These are phyloP conservation scores for Macrobrachium rosenbergii DNA, from an alignment of 1,140 invertebrate genomes.

Conservation along the genomic window DNA sequence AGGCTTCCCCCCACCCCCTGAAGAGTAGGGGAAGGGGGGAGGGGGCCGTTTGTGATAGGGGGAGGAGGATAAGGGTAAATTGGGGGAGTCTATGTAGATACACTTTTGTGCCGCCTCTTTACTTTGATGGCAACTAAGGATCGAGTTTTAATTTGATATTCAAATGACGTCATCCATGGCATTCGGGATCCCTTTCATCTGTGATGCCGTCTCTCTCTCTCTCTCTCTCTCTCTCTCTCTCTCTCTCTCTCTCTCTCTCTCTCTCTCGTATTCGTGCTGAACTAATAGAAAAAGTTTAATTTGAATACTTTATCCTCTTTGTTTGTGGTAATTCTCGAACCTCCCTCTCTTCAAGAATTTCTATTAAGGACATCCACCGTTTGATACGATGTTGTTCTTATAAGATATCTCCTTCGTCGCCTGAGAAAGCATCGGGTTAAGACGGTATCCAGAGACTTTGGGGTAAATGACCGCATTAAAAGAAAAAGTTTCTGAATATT, in stretches of 20 bases:
- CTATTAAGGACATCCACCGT: slow-evolving; percentile 24
- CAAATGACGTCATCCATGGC: slow-evolving; percentile 36
- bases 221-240: not conserved
- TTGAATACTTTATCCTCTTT: slow-evolving; percentile 54
- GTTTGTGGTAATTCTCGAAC: slow-evolving; percentile 27
- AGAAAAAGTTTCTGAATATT: too few species aligned
- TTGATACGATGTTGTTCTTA: slow-evolving; percentile 26
- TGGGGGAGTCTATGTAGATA: not conserved
- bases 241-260: not conserved
- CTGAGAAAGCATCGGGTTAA: not conserved
- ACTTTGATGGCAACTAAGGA: slow-evolving; percentile 46
- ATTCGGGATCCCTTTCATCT: not conserved
- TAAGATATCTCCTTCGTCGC: not conserved
- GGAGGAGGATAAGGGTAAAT: not conserved
- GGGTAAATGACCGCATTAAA: too few species aligned
- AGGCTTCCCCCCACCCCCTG: too few species aligned
- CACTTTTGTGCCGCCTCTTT: slow-evolving; percentile 1
- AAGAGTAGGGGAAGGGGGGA: not conserved
- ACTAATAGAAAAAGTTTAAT: slow-evolving; percentile 60
- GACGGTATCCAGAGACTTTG: not conserved
- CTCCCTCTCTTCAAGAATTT: slow-evolving; percentile 1
- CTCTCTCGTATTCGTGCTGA: not conserved
- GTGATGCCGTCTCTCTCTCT: not conserved
- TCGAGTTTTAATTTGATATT: slow-evolving; percentile 57
- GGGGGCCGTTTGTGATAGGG: not conserved